Evolutionary conservation across 1,140 invertebrate species (phyloP), one percentile per base, ranked within the genome.

Genomic region (Cylas formicarius): DNA sequence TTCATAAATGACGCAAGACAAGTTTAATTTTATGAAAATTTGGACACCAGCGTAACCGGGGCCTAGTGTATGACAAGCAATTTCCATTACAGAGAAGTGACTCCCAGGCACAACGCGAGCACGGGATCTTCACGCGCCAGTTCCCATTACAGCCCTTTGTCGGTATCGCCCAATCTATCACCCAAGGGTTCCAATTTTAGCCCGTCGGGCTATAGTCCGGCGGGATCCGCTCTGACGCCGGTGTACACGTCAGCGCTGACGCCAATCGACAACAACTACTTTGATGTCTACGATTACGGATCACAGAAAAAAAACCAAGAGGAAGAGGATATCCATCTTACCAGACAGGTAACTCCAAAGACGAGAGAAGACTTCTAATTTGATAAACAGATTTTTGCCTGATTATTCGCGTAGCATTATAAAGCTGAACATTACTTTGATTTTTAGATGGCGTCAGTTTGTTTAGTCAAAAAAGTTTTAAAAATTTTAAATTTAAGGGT

Each of bases 91-190:
- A 64, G 62, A 40, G 62, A 64, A 39, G 50, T 38, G 10, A 28
- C 43, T 37, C 50, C 49, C 34, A 50, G 52, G 4, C 53, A 56
- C 23, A 58, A 57, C 18, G 52, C 57, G 16, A 60, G 58, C 32
- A 59, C 58, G 9, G 58, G 52, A 8, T 62, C 60, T 7, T 62
- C 60, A 13, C 44, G 53, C 16, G 53, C 53, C 29, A 61, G 59
- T 23, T 65, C 62, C 7, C 55, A 60, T 41, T 62, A 65, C 50
- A 63, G 61, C 45, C 62, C 62, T 9, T 41, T 63, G 8, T 62
- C 62, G 8, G 60, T 63, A 2, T 65, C 62, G 4, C 62, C 62
- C n/a, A 60, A 65, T 48, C 40, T 63, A 17, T 65, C 62, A 0
- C 62, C 62, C 16, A 53, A 52, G 29, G 57, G 57, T 4, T 7